Conservation (phyloP, 2,888 invertebrate genomes). For the Oxyteleia sp. region DNA sequence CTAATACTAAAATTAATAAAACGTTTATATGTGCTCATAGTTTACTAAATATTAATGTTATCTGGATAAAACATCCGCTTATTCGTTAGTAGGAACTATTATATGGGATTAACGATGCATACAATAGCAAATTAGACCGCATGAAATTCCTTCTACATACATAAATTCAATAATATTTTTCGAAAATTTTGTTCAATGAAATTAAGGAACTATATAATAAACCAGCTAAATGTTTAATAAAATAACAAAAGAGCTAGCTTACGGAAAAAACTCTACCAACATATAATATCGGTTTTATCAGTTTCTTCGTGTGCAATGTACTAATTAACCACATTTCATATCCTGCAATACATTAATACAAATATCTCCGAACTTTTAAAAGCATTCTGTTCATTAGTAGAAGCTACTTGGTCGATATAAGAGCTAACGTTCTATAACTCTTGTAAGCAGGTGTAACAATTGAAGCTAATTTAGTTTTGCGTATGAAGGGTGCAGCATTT, state of each 20-base stretch:
- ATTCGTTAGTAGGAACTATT: constrained; percentile 48
- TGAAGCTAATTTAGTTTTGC: constrained; percentile 40
- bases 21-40: constrained; percentile 5
- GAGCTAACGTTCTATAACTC: constrained; percentile 20
- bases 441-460: constrained; percentile 50
- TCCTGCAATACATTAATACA: constrained; percentile 18
- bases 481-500: constrained; percentile 51
- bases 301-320: neutral
- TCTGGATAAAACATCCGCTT: constrained; percentile 56
- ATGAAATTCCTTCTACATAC: constrained; percentile 39
- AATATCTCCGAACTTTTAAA: constrained; percentile 8
- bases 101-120: constrained; percentile 47
- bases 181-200: constrained; percentile 9
- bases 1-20: constrained; percentile 2
- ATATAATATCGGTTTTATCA: constrained; percentile 5
- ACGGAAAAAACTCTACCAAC: neutral
- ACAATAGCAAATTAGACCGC: constrained; percentile 58
- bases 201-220: neutral
- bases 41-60: constrained; percentile 33
- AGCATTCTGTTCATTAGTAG: constrained; percentile 31
- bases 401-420: constrained; percentile 31
- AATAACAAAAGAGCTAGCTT: too few species aligned
- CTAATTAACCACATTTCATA: constrained; percentile 28
- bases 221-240: neutral
- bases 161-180: constrained; percentile 16